Percentiles rank a stretch among this genome's conserved stretches.
phyloP scores from a whole-genome alignment of 2,113 vertebrate species.

The Holacanthus passer region DNA sequence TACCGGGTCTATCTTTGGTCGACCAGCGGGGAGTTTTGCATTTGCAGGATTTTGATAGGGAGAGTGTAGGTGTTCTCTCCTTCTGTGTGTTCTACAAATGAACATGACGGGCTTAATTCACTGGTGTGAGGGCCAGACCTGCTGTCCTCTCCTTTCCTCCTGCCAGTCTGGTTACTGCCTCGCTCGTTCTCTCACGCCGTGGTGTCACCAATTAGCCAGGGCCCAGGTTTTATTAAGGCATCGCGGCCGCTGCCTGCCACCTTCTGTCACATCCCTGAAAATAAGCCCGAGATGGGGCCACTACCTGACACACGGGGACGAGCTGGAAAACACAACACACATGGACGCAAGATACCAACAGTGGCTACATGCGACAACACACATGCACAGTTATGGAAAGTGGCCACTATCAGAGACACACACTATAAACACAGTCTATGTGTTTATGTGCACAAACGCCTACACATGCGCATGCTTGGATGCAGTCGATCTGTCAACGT shows the following conservation, averaged over 20 bases:
- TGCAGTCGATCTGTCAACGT: slow-evolving; percentile 36
- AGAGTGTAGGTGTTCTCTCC: slow-evolving; percentile 49
- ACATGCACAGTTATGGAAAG: slow-evolving; percentile 3
- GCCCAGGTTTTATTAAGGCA: slow-evolving; percentile 89
- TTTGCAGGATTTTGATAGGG: slow-evolving; percentile 63
- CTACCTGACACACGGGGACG: slow-evolving; percentile 54
- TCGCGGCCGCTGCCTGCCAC: slow-evolving; percentile 80
- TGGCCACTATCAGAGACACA: slow-evolving; percentile 14
- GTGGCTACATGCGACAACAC: background rate
- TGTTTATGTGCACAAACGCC: slow-evolving; percentile 53
- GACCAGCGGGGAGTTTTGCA: slow-evolving; percentile 39
- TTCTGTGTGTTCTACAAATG: slow-evolving; percentile 75
- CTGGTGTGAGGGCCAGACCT: slow-evolving; percentile 64
- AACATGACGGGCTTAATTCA: slow-evolving; percentile 76
- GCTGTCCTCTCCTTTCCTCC: slow-evolving; percentile 68
- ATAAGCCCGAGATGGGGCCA: slow-evolving; percentile 85
- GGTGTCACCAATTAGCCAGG: slow-evolving; percentile 91
- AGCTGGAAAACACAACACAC: slow-evolving; percentile 28
- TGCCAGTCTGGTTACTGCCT: slow-evolving; percentile 76
- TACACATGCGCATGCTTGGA: slow-evolving; percentile 25
- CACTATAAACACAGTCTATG: slow-evolving; percentile 26
- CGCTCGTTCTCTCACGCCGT: slow-evolving; percentile 77
- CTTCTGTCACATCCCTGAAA: slow-evolving; percentile 85
- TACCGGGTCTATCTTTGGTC: slow-evolving; percentile 41
- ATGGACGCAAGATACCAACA: slow-evolving; percentile 5